These are phyloP conservation scores for Isichthys henryi DNA, from an alignment of 2,113 vertebrate species.

Conservation along the genomic window DNA sequence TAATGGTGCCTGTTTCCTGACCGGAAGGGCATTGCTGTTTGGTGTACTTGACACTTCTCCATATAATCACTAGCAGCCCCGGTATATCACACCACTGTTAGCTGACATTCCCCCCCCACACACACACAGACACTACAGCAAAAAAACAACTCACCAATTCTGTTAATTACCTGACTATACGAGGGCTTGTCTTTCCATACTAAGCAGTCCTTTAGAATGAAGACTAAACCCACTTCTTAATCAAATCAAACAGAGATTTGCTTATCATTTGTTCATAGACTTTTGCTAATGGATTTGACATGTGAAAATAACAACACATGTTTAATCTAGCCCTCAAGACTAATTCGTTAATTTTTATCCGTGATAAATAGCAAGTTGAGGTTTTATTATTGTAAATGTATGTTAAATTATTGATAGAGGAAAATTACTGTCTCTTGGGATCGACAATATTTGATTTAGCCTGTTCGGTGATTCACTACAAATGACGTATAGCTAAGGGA, in stretches of 20 bases:
- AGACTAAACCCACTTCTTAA: background rate
- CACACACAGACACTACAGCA: background rate
- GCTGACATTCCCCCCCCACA: background rate
- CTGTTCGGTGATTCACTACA: background rate
- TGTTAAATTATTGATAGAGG: background rate
- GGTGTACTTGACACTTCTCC: background rate
- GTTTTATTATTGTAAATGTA: background rate
- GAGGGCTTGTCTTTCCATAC: background rate
- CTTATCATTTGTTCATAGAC: background rate
- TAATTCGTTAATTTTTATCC: background rate
- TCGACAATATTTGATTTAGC: background rate
- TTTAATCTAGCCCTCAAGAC: background rate
- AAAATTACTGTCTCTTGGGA: background rate
- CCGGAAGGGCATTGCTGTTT: background rate
- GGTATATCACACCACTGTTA: background rate
- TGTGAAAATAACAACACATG: background rate
- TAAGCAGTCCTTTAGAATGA: background rate
- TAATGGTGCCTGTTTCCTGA: background rate
- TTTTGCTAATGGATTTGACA: background rate
- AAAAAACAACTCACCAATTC: background rate
- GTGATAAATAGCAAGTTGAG: background rate
- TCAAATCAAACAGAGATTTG: background rate
- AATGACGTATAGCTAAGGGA: too few species aligned
- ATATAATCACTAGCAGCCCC: slow-evolving; percentile 2
- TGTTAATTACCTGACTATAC: background rate